Evolutionary conservation across 2,113 vertebrate species (phyloP).

Genomic region (Azemiops feae): DNA sequence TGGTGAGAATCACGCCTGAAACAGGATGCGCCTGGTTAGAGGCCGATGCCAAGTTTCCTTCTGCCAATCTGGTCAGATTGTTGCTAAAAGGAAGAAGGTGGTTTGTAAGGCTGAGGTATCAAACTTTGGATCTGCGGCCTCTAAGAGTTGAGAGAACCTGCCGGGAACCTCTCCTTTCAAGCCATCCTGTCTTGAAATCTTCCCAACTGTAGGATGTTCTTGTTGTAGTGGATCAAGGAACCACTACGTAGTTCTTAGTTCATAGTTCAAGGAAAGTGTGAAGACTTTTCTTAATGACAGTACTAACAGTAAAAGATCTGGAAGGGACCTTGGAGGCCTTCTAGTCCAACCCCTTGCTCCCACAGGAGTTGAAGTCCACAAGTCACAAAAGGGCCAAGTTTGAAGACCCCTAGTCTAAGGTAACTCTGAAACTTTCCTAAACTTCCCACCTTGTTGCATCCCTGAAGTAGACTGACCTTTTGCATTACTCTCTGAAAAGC

Average conservation of each 20-base stretch:
- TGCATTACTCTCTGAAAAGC: conserved; percentile 72
- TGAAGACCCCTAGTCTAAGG: not conserved
- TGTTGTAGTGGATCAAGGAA: too few relatives aligned
- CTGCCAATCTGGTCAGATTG: not conserved
- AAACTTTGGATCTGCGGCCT: not conserved
- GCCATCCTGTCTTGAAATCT: not conserved
- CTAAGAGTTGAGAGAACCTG: not conserved
- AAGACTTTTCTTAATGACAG: too few relatives aligned
- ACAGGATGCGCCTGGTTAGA: not conserved
- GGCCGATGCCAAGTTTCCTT: not conserved
- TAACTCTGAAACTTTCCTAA: not conserved
- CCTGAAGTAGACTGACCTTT: conserved; percentile 58
- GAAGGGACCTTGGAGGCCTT: too few relatives aligned
- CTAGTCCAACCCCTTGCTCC: too few relatives aligned
- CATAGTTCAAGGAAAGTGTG: too few relatives aligned
- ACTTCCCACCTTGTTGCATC: not conserved
- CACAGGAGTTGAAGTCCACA: too few relatives aligned
- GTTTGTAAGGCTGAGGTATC: not conserved
- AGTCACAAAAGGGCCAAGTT: too few relatives aligned
- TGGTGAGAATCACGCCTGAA: not conserved
- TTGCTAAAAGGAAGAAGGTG: not conserved
- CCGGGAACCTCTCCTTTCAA: not conserved
- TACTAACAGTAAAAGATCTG: too few relatives aligned
- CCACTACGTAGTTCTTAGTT: too few relatives aligned
- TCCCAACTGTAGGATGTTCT: not conserved